Evolutionary conservation across 2,797 vertebrate species (phyloP).

Genomic region (Triplophysa yarkandensis): DNA sequence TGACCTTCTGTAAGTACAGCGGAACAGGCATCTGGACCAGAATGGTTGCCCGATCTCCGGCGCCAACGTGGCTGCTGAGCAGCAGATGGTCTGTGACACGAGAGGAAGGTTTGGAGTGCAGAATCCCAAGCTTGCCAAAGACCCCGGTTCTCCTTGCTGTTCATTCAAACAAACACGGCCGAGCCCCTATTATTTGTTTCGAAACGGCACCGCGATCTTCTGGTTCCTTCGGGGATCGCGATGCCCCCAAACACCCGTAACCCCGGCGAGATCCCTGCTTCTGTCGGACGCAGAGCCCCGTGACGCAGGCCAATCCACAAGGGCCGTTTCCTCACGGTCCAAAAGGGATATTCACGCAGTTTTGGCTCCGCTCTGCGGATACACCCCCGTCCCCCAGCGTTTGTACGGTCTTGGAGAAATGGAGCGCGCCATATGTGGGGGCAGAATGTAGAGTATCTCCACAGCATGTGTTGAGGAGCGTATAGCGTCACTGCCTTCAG

Average conservation of each 20-base stretch:
- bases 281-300: not conserved
- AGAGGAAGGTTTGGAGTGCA: slow-evolving; percentile 76
- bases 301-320: slow-evolving; percentile 50
- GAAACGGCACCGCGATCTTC: not conserved
- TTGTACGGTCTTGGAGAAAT: slow-evolving; percentile 57
- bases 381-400: slow-evolving; percentile 53
- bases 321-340: slow-evolving; percentile 13
- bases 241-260: not conserved
- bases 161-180: slow-evolving; percentile 29
- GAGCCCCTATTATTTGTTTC: slow-evolving; percentile 20
- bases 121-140: slow-evolving; percentile 77
- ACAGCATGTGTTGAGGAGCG: slow-evolving; percentile 44
- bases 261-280: not conserved
- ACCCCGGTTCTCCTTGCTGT: slow-evolving; percentile 74
- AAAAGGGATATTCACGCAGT: slow-evolving; percentile 24
- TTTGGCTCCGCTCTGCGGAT: slow-evolving; percentile 54
- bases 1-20: slow-evolving; percentile 43
- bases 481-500: slow-evolving; percentile 57
- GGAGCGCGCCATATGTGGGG: slow-evolving; percentile 54
- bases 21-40: slow-evolving; percentile 70
- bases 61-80: slow-evolving; percentile 76
- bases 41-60: slow-evolving; percentile 72
- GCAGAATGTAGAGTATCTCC: slow-evolving; percentile 54
- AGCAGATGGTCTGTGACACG: slow-evolving; percentile 80
- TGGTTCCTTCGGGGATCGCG: slow-evolving; percentile 15